phyloP scores from a whole-genome alignment of 2,797 vertebrate species.

The Microctenopoma lineatum region DNA sequence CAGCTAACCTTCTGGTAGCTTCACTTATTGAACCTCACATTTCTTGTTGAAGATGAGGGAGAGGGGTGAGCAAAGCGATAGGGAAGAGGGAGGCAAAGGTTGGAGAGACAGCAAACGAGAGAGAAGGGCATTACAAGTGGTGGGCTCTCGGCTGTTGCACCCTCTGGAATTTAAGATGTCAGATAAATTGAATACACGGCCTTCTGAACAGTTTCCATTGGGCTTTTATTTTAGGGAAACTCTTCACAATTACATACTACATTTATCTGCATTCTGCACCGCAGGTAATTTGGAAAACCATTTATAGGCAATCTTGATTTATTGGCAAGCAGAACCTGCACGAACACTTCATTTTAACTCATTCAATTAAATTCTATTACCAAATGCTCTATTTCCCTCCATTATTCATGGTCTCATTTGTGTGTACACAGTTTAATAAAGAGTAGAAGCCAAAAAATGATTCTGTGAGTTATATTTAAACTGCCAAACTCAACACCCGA shows the following conservation, averaged over 20 bases:
- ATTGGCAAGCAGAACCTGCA: background rate
- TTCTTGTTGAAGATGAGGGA: slow-evolving; percentile 63
- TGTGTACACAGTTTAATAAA: slow-evolving; percentile 25
- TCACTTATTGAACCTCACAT: slow-evolving; percentile 64
- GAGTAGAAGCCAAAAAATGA: slow-evolving; percentile 17
- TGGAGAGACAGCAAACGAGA: slow-evolving; percentile 26
- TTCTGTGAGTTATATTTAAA: slow-evolving; percentile 63
- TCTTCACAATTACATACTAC: too few species aligned
- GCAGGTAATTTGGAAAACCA: slow-evolving; percentile 1
- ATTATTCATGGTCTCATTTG: slow-evolving; percentile 9
- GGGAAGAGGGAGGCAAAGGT: slow-evolving; percentile 53
- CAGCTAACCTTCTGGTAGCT: slow-evolving; percentile 65
- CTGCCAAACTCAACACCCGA: slow-evolving; percentile 67
- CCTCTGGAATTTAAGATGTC: slow-evolving; percentile 27
- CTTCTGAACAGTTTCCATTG: slow-evolving; percentile 5
- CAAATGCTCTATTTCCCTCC: slow-evolving; percentile 5
- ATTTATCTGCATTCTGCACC: slow-evolving; percentile 8
- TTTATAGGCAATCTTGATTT: background rate
- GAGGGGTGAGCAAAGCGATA: slow-evolving; percentile 49
- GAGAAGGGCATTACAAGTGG: slow-evolving; percentile 21
- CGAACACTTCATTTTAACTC: slow-evolving; percentile 5
- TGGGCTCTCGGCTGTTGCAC: slow-evolving; percentile 37
- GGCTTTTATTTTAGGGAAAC: background rate
- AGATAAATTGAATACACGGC: slow-evolving; percentile 22
- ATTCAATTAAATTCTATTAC: slow-evolving; percentile 17